These are phyloP conservation scores for Eulemur rubriventer DNA, from an alignment of 2,797 vertebrate species.

Conservation along the genomic window DNA sequence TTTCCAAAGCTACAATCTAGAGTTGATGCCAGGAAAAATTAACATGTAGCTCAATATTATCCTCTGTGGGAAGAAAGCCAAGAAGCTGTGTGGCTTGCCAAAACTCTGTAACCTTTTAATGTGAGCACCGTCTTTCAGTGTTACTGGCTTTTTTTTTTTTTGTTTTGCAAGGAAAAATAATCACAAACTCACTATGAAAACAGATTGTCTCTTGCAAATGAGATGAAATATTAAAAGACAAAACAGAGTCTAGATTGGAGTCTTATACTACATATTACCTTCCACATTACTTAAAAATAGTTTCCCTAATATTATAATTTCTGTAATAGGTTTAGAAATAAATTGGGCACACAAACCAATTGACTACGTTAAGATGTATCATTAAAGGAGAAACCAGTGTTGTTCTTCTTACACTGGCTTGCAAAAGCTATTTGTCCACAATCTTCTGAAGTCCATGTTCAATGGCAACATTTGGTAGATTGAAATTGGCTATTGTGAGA, in stretches of 20 bases:
- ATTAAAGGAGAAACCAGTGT: not conserved
- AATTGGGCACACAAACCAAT: not conserved
- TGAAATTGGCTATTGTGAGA: not conserved
- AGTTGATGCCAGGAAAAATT: slow-evolving; percentile 47
- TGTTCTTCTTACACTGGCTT: not conserved
- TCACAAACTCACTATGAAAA: not conserved
- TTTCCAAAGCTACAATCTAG: slow-evolving; percentile 47
- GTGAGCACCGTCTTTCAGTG: not conserved
- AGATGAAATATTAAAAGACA: not conserved
- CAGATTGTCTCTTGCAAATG: not conserved
- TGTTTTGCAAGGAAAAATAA: not conserved
- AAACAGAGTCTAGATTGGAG: not conserved
- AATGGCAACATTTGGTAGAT: not conserved
- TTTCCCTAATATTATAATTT: not conserved
- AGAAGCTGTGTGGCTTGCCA: not conserved
- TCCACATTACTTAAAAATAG: not conserved
- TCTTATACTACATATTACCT: not conserved
- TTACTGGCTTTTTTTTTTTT: not conserved
- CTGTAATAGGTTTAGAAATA: not conserved
- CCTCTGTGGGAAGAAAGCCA: slow-evolving; percentile 32
- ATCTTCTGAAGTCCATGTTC: not conserved
- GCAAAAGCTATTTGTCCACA: not conserved
- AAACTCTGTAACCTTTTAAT: slow-evolving; percentile 35
- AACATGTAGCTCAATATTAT: slow-evolving; percentile 35
- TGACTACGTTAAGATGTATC: not conserved